Base-by-base conservation (phyloP, 2,797 vertebrate species). In the Caiman crocodilus region DNA sequence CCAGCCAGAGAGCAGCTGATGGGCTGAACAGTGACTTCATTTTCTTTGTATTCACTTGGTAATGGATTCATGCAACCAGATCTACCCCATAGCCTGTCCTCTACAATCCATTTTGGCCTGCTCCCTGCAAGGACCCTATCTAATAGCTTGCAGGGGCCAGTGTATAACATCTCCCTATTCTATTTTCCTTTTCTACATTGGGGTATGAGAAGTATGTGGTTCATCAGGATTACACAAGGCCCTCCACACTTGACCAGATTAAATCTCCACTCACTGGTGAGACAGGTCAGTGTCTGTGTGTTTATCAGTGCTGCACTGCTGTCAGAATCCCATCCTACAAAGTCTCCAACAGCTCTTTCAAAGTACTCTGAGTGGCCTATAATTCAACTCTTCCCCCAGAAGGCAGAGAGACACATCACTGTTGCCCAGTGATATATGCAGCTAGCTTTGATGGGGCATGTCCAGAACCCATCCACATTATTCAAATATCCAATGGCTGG, bases 381-480 rank as follows among this genome's bases (percentile, higher is more conserved):
- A 16, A 17, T 14, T 64, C 77, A 3, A 42, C 2, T 1, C 4
- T 1, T 0, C 67, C 25, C 57, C 15, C 6, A 18, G 56, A 26
- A 84, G 85, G 80, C 25, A 14, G 10, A 83, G 61, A 17, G 12
- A 35, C 23, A 50, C 25, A 25, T 71, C 21, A 71, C 35, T 42
- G 6, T 71, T 23, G 25, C 13, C 69, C 23, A 15, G 6, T 84
- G 30, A 89, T 82, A 91, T 81, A 87, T 78, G 42, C 35, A 67
- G 9, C 20, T 42, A 69, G 28, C 28, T 69, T 76, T 89, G 69
- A 80, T 3, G 14, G 58, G 85, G 69, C 25, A 25, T 30, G 6
- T 84, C 42, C 75, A 30, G 13, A 94, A 79, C 18, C 14, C 0
- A 0, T 0, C 0, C 20, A 7, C 17, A 3, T 89, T 14, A 0